phyloP scores from a whole-genome alignment of 92 coral and sea anemone species.

The Montipora capitata region DNA sequence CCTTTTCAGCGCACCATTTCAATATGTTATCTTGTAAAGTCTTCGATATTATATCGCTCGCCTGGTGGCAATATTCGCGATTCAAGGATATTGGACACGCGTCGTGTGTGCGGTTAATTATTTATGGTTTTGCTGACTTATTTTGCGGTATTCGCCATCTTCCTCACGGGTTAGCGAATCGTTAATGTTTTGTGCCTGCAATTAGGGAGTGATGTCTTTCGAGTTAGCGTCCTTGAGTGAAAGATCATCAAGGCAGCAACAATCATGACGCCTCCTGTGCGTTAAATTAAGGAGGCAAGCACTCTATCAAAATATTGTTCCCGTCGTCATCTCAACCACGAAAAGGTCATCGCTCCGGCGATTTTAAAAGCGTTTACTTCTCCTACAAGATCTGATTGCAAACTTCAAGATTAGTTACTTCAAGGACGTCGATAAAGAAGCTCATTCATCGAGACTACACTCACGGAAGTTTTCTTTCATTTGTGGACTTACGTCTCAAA shows the following conservation, averaged over 20 bases:
- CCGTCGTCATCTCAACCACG: background rate
- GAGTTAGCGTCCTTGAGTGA: too few relatives aligned
- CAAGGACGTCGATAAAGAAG: too few relatives aligned
- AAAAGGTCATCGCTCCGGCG: background rate
- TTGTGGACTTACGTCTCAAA: background rate
- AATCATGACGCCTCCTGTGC: background rate
- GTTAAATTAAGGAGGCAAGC: background rate
- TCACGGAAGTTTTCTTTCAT: too few relatives aligned
- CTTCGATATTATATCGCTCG: background rate
- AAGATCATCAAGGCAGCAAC: background rate
- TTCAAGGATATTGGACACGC: slow-evolving; percentile 18
- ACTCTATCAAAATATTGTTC: background rate
- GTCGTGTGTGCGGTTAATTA: slow-evolving; percentile 24
- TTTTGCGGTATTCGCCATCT: background rate
- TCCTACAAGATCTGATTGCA: background rate
- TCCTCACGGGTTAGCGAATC: slow-evolving; percentile 4
- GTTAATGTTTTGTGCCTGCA: background rate
- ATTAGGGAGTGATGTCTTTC: background rate
- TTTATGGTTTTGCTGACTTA: background rate
- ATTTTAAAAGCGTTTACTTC: background rate
- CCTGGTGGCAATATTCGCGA: slow-evolving; percentile 12
- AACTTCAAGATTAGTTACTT: background rate
- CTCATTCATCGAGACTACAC: too few relatives aligned
- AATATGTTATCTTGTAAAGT: background rate
- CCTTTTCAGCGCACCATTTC: background rate